These are phyloP conservation scores for Euclidia mi DNA, from an alignment of 2,888 invertebrate species.

Conservation along the genomic window DNA sequence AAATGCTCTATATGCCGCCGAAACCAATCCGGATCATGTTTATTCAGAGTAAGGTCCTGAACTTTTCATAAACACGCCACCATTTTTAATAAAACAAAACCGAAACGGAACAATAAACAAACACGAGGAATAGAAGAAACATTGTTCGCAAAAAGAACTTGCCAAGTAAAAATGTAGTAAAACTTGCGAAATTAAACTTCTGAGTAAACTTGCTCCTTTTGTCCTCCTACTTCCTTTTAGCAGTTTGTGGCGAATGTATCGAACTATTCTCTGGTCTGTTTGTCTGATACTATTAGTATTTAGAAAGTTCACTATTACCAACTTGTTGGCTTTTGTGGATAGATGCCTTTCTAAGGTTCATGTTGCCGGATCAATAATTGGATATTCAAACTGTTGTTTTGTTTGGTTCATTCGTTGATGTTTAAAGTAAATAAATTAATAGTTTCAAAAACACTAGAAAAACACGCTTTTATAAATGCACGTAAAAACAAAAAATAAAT, in stretches of 20 bases:
- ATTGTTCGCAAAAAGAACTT: constrained; percentile 28
- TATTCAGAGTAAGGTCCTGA: too few species aligned
- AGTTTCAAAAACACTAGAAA: too few species aligned
- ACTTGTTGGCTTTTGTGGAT: constrained; percentile 44
- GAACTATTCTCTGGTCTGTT: constrained; percentile 45
- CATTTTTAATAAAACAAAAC: constrained; percentile 3
- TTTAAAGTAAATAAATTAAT: too few species aligned
- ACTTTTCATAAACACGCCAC: not conserved
- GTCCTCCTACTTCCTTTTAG: constrained; percentile 35
- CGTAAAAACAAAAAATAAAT: too few species aligned
- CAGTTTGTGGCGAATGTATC: constrained; percentile 46
- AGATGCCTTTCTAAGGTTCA: constrained; percentile 7
- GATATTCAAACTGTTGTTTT: not conserved
- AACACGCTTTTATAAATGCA: too few species aligned
- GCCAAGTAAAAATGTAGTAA: constrained; percentile 37
- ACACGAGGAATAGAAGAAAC: constrained; percentile 25
- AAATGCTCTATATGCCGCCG: too few species aligned
- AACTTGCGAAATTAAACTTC: constrained; percentile 54
- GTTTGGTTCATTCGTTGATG: not conserved
- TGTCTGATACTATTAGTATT: constrained; percentile 50
- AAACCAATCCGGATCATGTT: too few species aligned
- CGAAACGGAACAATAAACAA: constrained; percentile 24
- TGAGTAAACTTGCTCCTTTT: constrained; percentile 41
- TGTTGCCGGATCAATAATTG: not conserved
- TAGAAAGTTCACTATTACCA: constrained; percentile 47